A percentile compares a stretch with the other conserved stretches of the same genome.
Conservation (phyloP, 1,140 invertebrate species). For the Drusus annulatus region DNA sequence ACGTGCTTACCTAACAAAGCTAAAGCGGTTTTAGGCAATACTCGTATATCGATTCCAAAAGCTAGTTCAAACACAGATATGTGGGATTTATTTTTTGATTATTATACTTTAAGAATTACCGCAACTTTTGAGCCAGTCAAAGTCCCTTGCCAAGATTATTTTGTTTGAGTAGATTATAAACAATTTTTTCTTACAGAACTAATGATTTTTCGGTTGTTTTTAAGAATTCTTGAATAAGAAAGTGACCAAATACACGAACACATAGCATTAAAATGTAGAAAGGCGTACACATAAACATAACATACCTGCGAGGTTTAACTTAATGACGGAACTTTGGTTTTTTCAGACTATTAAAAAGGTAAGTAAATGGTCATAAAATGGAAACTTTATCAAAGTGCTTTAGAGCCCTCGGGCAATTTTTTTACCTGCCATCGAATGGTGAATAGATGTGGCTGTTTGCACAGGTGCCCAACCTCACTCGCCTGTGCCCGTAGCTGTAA, state of each 20-base stretch:
- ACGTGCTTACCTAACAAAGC: no score
- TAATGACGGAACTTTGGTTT: not conserved
- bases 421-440: not conserved
- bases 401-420: not conserved
- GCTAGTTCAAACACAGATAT: no score
- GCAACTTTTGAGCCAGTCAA: no score
- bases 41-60: no score
- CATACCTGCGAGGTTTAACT: not conserved
- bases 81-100: no score
- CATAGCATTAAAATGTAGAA: not conserved
- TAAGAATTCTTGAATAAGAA: not conserved
- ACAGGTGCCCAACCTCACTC: not conserved
- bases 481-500: not conserved
- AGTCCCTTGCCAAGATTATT: no score
- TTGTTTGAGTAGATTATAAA: no score
- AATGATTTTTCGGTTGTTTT: not conserved
- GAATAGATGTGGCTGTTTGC: not conserved
- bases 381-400: slow-evolving; percentile 17
- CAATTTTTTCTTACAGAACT: no score
- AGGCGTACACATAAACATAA: no score
- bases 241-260: not conserved
- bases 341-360: not conserved
- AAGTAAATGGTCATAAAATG: slow-evolving; percentile 9
- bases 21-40: no score
- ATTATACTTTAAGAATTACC: no score